Conservation (phyloP, 2,797 vertebrate species). For the Poecilia wingei region DNA sequence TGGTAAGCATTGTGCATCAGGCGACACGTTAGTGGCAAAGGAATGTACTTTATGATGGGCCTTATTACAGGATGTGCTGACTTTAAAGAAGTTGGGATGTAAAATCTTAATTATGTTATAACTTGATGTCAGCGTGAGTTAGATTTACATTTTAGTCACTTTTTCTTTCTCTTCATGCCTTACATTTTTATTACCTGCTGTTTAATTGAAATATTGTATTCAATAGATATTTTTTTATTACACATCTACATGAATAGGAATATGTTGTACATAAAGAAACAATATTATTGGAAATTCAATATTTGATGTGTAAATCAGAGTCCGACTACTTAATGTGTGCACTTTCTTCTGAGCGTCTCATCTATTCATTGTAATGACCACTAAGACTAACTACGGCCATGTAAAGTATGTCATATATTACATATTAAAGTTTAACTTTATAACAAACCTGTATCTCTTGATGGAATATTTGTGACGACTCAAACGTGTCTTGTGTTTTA, state of each 20-base stretch:
- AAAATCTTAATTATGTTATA: conserved; percentile 6
- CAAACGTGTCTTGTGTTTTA: no score
- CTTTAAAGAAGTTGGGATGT: conserved; percentile 10
- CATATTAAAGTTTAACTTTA: conserved; percentile 81
- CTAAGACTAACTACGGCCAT: conserved; percentile 61
- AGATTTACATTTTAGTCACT: conserved; percentile 24
- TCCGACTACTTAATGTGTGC: conserved; percentile 51
- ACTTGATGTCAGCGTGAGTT: conserved; percentile 2
- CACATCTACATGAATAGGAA: conserved; percentile 58
- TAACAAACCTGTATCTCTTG: conserved; percentile 34
- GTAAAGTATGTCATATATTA: conserved; percentile 53
- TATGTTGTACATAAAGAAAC: conserved; percentile 20
- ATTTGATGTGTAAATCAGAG: conserved; percentile 61
- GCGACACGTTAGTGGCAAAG: conserved; percentile 19
- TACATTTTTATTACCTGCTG: conserved; percentile 35
- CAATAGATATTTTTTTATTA: conserved; percentile 63
- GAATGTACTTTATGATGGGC: conserved; percentile 41
- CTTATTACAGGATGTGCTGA: conserved; percentile 22
- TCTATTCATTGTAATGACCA: conserved; percentile 69
- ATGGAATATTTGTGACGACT: not conserved
- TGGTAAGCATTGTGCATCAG: conserved; percentile 29
- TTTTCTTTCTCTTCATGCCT: conserved; percentile 25
- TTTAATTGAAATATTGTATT: conserved; percentile 59
- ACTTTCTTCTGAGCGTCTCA: conserved; percentile 63
- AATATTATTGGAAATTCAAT: conserved; percentile 52